Base-by-base conservation (phyloP, 2,888 invertebrate genomes). In the Cantharis nigra region DNA sequence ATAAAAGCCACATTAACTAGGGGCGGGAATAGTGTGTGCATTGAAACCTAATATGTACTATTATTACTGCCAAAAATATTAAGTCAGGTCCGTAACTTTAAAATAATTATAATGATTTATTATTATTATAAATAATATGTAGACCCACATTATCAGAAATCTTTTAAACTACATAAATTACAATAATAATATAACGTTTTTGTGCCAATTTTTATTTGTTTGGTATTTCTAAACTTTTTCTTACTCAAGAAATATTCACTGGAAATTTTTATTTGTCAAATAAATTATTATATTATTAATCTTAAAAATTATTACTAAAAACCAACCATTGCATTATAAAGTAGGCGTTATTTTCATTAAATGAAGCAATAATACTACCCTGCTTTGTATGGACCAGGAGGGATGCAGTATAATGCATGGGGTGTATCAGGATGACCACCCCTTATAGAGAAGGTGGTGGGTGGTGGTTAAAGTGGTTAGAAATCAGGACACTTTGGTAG, bases 1-100 rank as follows among this genome's bases (percentile, higher is more conserved):
- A 87, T 87, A 86, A 87, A 87, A 85, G 84, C 83, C 83, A 84
- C 84, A 87, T 87, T 87, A 87, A 86, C 85, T 84, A 83, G 84
- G 83, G 87, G 87, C 86, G 87, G 86, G 82, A 85, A 81, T 78
- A 80, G 82, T 83, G 85, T 87, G 85, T 86, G 84, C 84, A 83
- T 82, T 85, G 87, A 84, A 87, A 87, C 85, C 84, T 86, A 86
- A 87, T 87, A 83, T 79, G 83, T n/a, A 16, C 16, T 16, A 16
- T 16, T 16, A 49, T 49, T 49, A n/a, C n/a, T 7, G 80, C 78
- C 80, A 81, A 83, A 84, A 84, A 83, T 74, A 33, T 72, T 26
- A 28, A 67, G 1, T 62, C 73, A 69, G 73, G 69, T 13, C 30
- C 49, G 73, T 26, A 49, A 49, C 49, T 49, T 49, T 7, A 49